These are phyloP conservation scores for Mustela lutreola DNA, from an alignment of 2,113 vertebrate species.

Conservation along the genomic window DNA sequence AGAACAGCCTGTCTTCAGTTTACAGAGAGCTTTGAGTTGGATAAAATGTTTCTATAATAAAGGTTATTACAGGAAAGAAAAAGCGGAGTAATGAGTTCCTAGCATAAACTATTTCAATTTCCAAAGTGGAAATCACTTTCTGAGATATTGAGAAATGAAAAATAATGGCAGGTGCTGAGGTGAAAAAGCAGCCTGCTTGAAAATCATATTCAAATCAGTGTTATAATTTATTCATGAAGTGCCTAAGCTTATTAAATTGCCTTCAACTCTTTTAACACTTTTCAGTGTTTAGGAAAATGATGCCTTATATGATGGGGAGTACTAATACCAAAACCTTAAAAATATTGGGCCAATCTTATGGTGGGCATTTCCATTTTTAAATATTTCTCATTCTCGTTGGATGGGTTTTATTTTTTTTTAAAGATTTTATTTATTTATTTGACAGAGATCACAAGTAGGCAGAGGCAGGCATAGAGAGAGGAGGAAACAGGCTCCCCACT, in stretches of 20 bases:
- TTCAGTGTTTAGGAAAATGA: not conserved
- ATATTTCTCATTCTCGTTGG: constrained; percentile 25
- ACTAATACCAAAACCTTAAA: not conserved
- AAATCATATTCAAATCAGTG: not conserved
- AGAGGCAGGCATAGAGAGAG: too few species aligned
- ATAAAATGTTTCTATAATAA: constrained; percentile 34
- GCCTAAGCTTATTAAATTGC: not conserved
- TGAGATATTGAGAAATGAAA: not conserved
- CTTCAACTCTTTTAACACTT: constrained; percentile 13
- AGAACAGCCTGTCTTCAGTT: not conserved
- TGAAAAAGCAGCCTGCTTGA: not conserved
- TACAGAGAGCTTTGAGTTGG: not conserved
- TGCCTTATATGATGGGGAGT: not conserved
- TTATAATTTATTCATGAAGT: constrained; percentile 2
- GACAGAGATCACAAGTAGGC: too few species aligned
- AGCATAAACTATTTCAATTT: not conserved
- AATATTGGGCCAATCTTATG: not conserved
- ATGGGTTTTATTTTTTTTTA: not conserved
- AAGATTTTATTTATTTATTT: too few species aligned
- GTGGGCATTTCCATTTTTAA: not conserved
- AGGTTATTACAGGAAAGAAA: not conserved
- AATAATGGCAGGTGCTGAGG: not conserved
- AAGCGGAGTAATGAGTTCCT: not conserved
- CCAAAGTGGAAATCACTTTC: constrained; percentile 32
- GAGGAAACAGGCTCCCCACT: too few species aligned